Evolutionary conservation across 2,113 vertebrate genomes (phyloP).

Genomic region (Epinephelus cyanopodus): DNA sequence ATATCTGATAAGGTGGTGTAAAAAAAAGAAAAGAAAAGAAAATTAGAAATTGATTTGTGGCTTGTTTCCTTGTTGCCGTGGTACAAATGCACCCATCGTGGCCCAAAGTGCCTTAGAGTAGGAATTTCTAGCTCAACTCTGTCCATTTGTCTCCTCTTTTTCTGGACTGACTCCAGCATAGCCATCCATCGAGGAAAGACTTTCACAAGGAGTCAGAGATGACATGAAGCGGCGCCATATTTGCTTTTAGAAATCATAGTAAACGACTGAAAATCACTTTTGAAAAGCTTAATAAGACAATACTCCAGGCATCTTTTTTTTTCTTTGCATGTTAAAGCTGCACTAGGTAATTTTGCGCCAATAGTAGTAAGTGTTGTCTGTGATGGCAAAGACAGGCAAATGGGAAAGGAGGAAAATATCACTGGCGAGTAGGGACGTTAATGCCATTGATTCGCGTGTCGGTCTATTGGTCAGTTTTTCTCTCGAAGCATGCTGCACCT

Average conservation of each 20-base stretch:
- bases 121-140: slow-evolving; percentile 16
- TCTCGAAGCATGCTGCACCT: too few species aligned
- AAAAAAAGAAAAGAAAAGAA: not conserved
- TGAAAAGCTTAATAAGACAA: slow-evolving; percentile 4
- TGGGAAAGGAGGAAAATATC: too few species aligned
- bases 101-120: slow-evolving; percentile 56
- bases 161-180: slow-evolving; percentile 8
- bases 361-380: not conserved
- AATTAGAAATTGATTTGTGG: slow-evolving; percentile 55
- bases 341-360: slow-evolving; percentile 24
- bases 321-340: slow-evolving; percentile 34
- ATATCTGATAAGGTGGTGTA: slow-evolving; percentile 32
- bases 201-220: slow-evolving; percentile 8
- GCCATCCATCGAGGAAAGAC: not conserved
- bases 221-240: slow-evolving; percentile 18
- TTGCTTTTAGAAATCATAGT: slow-evolving; percentile 18
- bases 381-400: too few species aligned
- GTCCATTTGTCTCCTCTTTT: slow-evolving; percentile 32
- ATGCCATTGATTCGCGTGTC: too few species aligned
- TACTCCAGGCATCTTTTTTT: not conserved
- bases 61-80: slow-evolving; percentile 52
- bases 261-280: slow-evolving; percentile 8
- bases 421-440: too few species aligned
- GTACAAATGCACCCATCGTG: slow-evolving; percentile 19
- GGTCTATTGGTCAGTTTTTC: too few species aligned